A percentile compares a stretch with the other conserved stretches of the same genome.
Evolutionary conservation across 1,140 invertebrate genomes (phyloP).

Genomic region (Dinoponera quadriceps): DNA sequence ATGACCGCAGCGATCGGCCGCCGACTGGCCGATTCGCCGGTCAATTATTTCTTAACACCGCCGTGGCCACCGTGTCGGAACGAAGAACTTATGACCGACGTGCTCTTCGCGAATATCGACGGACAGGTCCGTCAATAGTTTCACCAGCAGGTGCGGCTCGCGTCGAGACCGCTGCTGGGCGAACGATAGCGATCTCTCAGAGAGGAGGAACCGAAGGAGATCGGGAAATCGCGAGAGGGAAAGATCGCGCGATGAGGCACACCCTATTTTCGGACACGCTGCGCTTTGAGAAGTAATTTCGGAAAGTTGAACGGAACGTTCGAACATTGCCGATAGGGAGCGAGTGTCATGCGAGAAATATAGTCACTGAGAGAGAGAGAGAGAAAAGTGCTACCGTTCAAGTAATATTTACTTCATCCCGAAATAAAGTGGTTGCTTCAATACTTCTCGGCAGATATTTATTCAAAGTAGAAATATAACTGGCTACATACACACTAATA

Average conservation of each 20-base stretch:
- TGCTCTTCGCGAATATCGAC: background rate
- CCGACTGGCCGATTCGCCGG: background rate
- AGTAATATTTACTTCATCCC: too few species aligned
- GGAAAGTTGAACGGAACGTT: background rate
- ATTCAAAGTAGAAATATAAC: too few species aligned
- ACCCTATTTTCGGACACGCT: background rate
- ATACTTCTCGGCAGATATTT: too few species aligned
- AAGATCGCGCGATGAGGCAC: slow-evolving; percentile 26
- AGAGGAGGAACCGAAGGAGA: background rate
- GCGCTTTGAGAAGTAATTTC: background rate
- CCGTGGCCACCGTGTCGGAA: background rate
- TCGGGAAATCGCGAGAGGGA: slow-evolving; percentile 15
- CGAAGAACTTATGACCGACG: slow-evolving; percentile 29
- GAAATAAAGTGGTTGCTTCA: too few species aligned
- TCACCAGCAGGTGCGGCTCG: background rate
- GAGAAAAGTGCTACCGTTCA: too few species aligned
- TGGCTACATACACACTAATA: too few species aligned
- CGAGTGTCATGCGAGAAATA: background rate
- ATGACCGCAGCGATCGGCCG: slow-evolving; percentile 23
- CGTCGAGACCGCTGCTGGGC: slow-evolving; percentile 13
- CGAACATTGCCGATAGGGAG: background rate
- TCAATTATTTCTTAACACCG: slow-evolving; percentile 53
- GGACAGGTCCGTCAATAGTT: slow-evolving; percentile 29
- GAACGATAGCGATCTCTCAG: slow-evolving; percentile 43
- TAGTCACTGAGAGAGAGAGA: too few species aligned